Percentiles rank a stretch among this genome's conserved stretches.
phyloP scores from a whole-genome alignment of 2,888 invertebrate genomes.

The Melikaiella ostensackeni region DNA sequence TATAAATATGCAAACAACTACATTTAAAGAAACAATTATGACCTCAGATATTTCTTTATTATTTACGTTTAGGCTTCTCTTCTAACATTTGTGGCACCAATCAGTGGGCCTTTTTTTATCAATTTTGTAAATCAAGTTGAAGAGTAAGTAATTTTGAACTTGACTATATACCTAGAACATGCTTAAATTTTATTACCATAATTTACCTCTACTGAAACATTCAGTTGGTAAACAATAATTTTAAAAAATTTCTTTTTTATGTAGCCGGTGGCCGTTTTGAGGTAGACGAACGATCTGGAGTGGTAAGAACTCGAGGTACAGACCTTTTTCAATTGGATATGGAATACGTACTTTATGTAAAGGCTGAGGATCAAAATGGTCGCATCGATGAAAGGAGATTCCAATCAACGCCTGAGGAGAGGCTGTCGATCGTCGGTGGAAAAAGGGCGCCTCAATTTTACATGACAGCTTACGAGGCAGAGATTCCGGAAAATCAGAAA shows the following conservation, averaged over 20 bases:
- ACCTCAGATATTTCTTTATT: too few species aligned
- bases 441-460: slow-evolving; percentile 98
- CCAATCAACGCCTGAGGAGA: slow-evolving; percentile 94
- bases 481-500: slow-evolving; percentile 97
- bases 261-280: slow-evolving; percentile 86
- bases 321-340: slow-evolving; percentile 96
- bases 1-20: too few species aligned
- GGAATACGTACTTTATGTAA: slow-evolving; percentile 97
- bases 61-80: too few species aligned
- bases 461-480: slow-evolving; percentile 95
- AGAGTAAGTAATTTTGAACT: too few species aligned
- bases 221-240: too few species aligned
- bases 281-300: slow-evolving; percentile 94
- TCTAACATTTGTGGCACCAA: too few species aligned
- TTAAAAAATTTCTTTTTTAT: neutral
- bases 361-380: slow-evolving; percentile 97
- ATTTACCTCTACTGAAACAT: too few species aligned
- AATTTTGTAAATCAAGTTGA: too few species aligned
- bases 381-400: slow-evolving; percentile 93
- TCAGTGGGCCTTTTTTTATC: too few species aligned
- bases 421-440: slow-evolving; percentile 97
- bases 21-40: too few species aligned
- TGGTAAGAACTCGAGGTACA: slow-evolving; percentile 93
- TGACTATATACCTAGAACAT: too few species aligned
- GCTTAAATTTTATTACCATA: too few species aligned